Conservation (phyloP, 2,888 invertebrate genomes). For the Cantharis rustica region DNA sequence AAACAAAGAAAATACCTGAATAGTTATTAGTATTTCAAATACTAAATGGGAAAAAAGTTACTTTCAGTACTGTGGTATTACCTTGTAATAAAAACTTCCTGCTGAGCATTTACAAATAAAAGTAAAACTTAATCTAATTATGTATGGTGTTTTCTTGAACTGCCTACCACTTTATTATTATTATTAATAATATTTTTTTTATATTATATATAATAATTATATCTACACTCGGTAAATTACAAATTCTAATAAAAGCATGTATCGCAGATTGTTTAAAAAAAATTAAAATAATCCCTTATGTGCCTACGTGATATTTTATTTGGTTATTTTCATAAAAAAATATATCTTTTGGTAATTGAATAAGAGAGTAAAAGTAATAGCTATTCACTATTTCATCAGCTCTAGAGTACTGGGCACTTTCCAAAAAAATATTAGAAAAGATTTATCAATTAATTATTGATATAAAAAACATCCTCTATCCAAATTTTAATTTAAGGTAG, state of each 20-base stretch:
- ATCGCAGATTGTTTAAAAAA: background rate
- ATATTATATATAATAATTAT: too few species aligned
- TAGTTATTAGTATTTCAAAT: background rate
- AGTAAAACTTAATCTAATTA: background rate
- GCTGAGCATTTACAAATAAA: background rate
- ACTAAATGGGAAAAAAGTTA: background rate
- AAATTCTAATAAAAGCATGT: background rate
- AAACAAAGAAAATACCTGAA: background rate
- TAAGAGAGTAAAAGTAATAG: too few species aligned
- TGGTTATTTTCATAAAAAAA: background rate
- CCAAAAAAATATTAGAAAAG: too few species aligned
- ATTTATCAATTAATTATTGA: too few species aligned
- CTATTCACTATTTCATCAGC: too few species aligned
- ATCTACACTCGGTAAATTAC: background rate
- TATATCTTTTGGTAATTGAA: too few species aligned
- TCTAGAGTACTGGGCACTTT: too few species aligned
- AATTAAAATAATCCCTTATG: background rate
- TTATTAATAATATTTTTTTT: too few species aligned
- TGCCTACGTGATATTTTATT: background rate
- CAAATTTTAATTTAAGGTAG: too few species aligned
- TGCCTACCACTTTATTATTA: too few species aligned
- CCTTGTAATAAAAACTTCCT: background rate
- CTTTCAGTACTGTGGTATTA: background rate
- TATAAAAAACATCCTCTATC: too few species aligned
- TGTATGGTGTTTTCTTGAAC: background rate